Evolutionary conservation across 2,797 vertebrate genomes (phyloP).

Genomic region (Strix occidentalis): DNA sequence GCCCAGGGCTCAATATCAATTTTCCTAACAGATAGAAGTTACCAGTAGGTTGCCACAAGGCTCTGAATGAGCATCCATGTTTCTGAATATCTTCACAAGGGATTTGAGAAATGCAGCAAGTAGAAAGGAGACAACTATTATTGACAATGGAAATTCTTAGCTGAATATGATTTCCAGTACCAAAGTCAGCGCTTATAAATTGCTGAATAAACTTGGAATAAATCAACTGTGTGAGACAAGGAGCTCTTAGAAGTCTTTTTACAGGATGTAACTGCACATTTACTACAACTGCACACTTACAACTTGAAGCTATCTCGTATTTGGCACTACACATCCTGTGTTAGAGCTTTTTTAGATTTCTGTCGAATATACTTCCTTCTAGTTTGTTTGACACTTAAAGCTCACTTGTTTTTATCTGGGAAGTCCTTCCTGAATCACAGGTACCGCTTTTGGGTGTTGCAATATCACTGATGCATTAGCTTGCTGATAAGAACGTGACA

Average conservation of each 20-base stretch:
- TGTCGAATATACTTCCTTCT: background rate
- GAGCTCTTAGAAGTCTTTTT: background rate
- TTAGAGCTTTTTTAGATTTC: background rate
- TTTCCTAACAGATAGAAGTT: background rate
- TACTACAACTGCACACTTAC: background rate
- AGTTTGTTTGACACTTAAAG: background rate
- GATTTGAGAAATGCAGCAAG: background rate
- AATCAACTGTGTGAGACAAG: background rate
- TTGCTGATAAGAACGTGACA: background rate
- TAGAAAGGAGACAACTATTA: background rate
- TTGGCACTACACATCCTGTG: fast-evolving
- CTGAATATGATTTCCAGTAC: background rate
- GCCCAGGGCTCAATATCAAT: background rate
- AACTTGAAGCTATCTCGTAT: background rate
- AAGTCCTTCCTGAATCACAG: background rate
- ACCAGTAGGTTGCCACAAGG: background rate
- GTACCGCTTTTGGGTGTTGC: background rate
- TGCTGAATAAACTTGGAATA: background rate
- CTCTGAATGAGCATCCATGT: background rate
- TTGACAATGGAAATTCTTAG: background rate
- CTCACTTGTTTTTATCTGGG: background rate
- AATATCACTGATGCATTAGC: background rate
- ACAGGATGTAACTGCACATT: background rate
- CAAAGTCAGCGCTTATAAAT: background rate
- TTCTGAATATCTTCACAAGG: background rate